Evolutionary conservation across 2,888 invertebrate species (phyloP), one percentile per base, ranked within the genome.

Genomic region (Drosophila ustulata): DNA sequence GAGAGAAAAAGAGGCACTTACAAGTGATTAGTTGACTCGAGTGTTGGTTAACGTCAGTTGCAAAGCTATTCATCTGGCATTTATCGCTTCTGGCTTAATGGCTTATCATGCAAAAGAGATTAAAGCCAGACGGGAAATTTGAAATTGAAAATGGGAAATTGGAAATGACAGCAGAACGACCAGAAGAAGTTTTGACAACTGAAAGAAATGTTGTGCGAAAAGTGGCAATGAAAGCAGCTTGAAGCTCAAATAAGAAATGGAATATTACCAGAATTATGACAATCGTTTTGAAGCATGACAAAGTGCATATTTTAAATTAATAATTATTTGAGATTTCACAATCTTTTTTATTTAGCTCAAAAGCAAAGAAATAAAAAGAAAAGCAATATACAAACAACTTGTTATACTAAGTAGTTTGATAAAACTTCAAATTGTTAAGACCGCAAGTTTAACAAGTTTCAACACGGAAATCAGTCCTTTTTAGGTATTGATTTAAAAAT

Each of bases 111-210:
- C 51, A 34, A 30, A 37, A 39, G 18, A 4, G 30, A 18, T 25
- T 3, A 30, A 30, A 51, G 39, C 51, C 7, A 26, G 25, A 32
- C 23, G 45, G 47, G 26, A 39, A 57, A 55, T 8, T 41, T 26
- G 6, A 34, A 50, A 30, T 49, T 49, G 8, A 26, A 61, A 69
- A 55, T 55, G 23, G 18, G 4, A 37, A 50, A 32, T 50, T 50
- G 9, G 28, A 62, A 69, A 55, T 55, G 23, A 46, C 47, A 43
- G 43, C 25, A 30, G 43, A 30, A 43, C 25, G 6, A n/a, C 26
- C 30, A n/a, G 5, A 37, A 32, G 26, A 26, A 62, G 45, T 34
- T 39, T 46, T 26, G 37, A 50, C 39, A 37, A n/a, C 37, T 32
- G 18, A 25, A 11, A 39, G 55, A 56, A 69, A 23, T 50, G 41